A percentile compares a stretch with the other conserved stretches of the same genome.
Evolutionary conservation across 2,888 invertebrate genomes (phyloP).

Genomic region (Pardosa pseudoannulata): DNA sequence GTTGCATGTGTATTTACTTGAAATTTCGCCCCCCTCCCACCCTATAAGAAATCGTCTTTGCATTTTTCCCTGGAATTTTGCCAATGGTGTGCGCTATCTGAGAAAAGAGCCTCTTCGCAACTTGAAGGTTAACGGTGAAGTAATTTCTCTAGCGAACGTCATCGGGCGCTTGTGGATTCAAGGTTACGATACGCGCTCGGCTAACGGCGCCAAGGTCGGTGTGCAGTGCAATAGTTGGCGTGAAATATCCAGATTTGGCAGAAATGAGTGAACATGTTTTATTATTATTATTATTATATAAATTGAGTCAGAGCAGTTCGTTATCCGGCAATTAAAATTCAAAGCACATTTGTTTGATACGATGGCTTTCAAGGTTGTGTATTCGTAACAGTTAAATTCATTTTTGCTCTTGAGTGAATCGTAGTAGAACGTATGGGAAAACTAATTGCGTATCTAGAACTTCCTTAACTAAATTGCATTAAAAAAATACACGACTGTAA

Average conservation of each 20-base stretch:
- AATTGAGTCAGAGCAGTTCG: neutral
- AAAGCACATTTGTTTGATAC: too few species aligned
- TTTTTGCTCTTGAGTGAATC: too few species aligned
- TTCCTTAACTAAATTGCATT: too few species aligned
- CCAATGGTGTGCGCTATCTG: constrained; percentile 45
- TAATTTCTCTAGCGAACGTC: constrained; percentile 64
- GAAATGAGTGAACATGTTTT: neutral
- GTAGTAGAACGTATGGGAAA: too few species aligned
- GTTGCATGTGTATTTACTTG: constrained; percentile 4
- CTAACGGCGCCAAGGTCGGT: neutral
- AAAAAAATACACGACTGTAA: too few species aligned
- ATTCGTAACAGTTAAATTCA: too few species aligned
- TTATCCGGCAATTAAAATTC: neutral
- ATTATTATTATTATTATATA: too few species aligned
- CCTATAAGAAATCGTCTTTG: constrained; percentile 10
- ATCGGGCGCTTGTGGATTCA: constrained; percentile 35
- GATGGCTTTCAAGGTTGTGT: too few species aligned
- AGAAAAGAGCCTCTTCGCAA: constrained; percentile 22
- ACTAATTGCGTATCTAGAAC: too few species aligned
- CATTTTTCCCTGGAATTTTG: constrained; percentile 43
- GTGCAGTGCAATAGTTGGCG: neutral
- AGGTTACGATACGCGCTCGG: constrained; percentile 23
- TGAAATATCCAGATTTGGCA: neutral
- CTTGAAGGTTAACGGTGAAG: constrained; percentile 65
- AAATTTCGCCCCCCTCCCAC: neutral